phyloP scores from a whole-genome alignment of 2,888 invertebrate species.

The Stegana nigrithorax region DNA sequence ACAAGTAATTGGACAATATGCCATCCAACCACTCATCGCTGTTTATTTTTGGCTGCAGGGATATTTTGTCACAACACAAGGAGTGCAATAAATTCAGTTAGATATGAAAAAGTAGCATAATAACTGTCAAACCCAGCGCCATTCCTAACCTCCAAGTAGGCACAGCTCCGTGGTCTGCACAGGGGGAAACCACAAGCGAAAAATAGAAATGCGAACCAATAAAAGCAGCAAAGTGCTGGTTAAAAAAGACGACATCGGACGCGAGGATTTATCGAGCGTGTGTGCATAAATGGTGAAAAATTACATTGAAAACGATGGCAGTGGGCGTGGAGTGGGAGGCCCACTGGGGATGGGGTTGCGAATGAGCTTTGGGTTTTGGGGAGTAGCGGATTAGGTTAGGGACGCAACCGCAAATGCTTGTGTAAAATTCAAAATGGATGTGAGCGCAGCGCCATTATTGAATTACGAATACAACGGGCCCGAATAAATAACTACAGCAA shows the following conservation, averaged over 20 bases:
- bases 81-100: conserved; percentile 3
- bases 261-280: neutral
- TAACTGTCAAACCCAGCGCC: conserved; percentile 11
- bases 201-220: conserved; percentile 13
- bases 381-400: no score
- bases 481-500: no score
- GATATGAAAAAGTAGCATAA: neutral
- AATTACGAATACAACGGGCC: neutral
- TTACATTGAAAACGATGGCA: neutral
- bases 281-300: neutral
- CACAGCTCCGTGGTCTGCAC: no score
- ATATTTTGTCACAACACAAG: neutral
- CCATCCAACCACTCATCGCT: no score
- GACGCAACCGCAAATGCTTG: neutral
- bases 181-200: no score
- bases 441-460: neutral
- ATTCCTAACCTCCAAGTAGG: no score
- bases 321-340: no score
- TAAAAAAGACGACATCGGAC: neutral
- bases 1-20: no score
- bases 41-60: no score
- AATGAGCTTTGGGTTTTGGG: no score
- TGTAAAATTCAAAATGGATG: neutral
- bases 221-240: neutral
- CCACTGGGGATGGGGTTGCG: no score